Evolutionary conservation across 2,113 vertebrate species (phyloP).

Genomic region (Periophthalmus modestus): DNA sequence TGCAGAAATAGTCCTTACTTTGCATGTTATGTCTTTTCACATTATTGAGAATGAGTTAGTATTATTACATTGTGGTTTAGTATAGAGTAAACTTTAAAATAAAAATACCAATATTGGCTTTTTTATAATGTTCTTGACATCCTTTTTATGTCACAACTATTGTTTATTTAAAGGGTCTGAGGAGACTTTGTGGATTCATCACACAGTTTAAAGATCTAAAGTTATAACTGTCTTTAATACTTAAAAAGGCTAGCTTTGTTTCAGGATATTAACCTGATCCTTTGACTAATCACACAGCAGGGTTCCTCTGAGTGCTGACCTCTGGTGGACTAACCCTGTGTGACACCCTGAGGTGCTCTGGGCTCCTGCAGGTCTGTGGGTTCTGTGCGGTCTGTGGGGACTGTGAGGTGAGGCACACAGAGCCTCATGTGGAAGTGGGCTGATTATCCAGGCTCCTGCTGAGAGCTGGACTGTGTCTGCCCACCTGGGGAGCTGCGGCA

Average conservation of each 20-base stretch:
- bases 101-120: neutral
- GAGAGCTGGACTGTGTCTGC: constrained; percentile 43
- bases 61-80: too few relatives aligned
- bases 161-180: too few relatives aligned
- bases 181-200: too few relatives aligned
- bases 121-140: neutral
- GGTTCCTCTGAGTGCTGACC: constrained; percentile 26
- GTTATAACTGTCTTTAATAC: too few relatives aligned
- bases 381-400: too few relatives aligned
- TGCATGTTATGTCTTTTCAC: neutral
- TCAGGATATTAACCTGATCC: neutral
- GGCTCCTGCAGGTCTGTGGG: constrained; percentile 10
- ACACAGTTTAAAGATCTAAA: too few relatives aligned
- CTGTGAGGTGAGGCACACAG: constrained; percentile 5
- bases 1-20: neutral
- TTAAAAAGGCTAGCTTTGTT: neutral
- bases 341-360: neutral
- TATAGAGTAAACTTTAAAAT: too few relatives aligned
- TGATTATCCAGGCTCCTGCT: constrained; percentile 65
- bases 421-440: constrained; percentile 42
- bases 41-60: too few relatives aligned
- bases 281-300: constrained; percentile 23
- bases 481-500: constrained; percentile 39
- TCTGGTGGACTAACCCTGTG: constrained; percentile 12
- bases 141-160: too few relatives aligned